phyloP scores from a whole-genome alignment of 2,113 vertebrate genomes.

The Periophthalmus modestus region DNA sequence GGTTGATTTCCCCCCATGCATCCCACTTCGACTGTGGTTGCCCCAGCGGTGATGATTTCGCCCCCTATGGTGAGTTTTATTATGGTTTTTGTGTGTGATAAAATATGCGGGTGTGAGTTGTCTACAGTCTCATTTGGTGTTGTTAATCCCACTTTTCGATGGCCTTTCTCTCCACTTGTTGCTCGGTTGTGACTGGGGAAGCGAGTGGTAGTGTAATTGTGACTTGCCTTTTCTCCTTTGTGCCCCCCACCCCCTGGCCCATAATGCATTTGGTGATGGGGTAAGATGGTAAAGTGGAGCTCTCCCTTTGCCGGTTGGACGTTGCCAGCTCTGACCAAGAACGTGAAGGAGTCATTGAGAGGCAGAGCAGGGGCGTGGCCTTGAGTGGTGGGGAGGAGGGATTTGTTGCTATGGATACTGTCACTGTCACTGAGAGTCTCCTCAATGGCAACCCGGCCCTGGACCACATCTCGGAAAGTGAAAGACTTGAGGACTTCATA shows the following conservation, averaged over 20 bases:
- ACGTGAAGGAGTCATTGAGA: conserved; percentile 85
- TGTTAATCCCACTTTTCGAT: conserved; percentile 11
- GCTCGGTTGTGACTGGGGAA: conserved; percentile 40
- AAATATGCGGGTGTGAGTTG: conserved; percentile 44
- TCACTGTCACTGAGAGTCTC: conserved; percentile 68
- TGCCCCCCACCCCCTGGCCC: conserved; percentile 4
- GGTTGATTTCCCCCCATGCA: conserved; percentile 33
- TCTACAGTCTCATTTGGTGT: not conserved
- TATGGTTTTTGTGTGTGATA: conserved; percentile 52
- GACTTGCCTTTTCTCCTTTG: conserved; percentile 33
- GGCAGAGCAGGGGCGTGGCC: conserved; percentile 52
- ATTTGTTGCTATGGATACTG: conserved; percentile 46
- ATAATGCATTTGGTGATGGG: conserved; percentile 66
- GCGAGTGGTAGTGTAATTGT: conserved; percentile 1
- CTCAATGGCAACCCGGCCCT: conserved; percentile 79
- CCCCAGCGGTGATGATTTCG: conserved; percentile 63
- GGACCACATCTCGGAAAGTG: conserved; percentile 84
- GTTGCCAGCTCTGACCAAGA: conserved; percentile 81
- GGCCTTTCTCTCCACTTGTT: conserved; percentile 12
- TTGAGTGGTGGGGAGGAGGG: conserved; percentile 41
- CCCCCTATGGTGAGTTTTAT: conserved; percentile 59
- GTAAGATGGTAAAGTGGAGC: conserved; percentile 83
- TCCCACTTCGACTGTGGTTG: conserved; percentile 45
- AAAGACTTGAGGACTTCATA: conserved; percentile 73
- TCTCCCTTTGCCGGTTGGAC: conserved; percentile 82